phyloP scores from a whole-genome alignment of 2,113 vertebrate species.

The Pseudopipra pipra region DNA sequence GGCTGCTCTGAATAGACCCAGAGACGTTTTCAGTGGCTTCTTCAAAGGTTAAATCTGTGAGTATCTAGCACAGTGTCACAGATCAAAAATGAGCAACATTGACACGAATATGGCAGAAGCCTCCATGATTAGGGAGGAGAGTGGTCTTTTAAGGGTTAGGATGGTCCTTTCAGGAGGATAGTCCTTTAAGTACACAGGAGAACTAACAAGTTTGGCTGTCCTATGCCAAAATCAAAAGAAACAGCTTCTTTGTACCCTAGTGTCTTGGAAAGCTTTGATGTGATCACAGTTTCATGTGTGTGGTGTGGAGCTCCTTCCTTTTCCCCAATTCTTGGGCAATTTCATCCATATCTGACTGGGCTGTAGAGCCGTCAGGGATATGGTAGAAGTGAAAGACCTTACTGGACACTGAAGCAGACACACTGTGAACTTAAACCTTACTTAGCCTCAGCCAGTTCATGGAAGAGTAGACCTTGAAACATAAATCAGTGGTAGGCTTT shows the following conservation, averaged over 20 bases:
- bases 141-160: not conserved
- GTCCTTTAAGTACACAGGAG: not conserved
- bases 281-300: rapidly evolving
- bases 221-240: not conserved
- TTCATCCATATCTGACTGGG: not conserved
- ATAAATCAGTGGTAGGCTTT: not conserved
- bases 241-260: not conserved
- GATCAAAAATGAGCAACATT: not conserved
- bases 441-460: not conserved
- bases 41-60: not conserved
- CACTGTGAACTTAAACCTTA: not conserved
- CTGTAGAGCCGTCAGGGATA: not conserved
- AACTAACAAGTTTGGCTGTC: not conserved
- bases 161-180: not conserved
- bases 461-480: not conserved
- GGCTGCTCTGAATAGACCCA: not conserved
- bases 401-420: not conserved
- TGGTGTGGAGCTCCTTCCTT: not conserved
- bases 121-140: not conserved
- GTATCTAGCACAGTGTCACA: not conserved
- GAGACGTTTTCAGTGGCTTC: not conserved
- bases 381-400: not conserved
- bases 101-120: not conserved
- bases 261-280: not conserved
- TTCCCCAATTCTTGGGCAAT: not conserved